Percentiles rank a stretch among this genome's conserved stretches.
phyloP scores from a whole-genome alignment of 2,888 invertebrate species.

The Amiota mariae region DNA sequence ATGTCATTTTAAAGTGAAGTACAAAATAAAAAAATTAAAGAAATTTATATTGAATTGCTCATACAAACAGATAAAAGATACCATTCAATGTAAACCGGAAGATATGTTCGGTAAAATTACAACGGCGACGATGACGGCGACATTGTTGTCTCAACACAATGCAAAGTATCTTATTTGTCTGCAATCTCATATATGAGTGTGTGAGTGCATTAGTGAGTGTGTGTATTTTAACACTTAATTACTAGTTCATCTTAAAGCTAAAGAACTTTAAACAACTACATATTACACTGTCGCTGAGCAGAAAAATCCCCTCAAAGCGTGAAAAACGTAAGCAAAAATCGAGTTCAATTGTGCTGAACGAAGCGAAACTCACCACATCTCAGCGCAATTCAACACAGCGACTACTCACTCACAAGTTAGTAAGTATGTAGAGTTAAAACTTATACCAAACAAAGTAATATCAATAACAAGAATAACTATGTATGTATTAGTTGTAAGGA shows the following conservation, averaged over 20 bases:
- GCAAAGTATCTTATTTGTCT: too few relatives aligned
- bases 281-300: too few relatives aligned
- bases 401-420: not conserved
- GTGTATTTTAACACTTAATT: conserved; percentile 13
- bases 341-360: not conserved
- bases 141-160: too few relatives aligned
- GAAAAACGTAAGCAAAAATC: not conserved
- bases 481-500: not conserved
- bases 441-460: conserved; percentile 1
- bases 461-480: too few relatives aligned
- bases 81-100: conserved; percentile 1
- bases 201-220: not conserved
- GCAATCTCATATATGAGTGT: not conserved
- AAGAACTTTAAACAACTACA: too few relatives aligned
- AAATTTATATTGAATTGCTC: not conserved
- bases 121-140: too few relatives aligned
- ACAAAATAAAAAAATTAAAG: not conserved
- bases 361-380: not conserved
- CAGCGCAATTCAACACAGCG: conserved; percentile 6
- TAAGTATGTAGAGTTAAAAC: not conserved
- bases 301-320: conserved; percentile 5
- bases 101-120: not conserved
- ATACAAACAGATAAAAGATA: not conserved
- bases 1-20: not conserved
- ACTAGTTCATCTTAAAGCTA: not conserved